Evolutionary conservation across 2,888 invertebrate genomes (phyloP), one percentile per base, ranked within the genome.

Genomic region (Cheilosia vulpina): DNA sequence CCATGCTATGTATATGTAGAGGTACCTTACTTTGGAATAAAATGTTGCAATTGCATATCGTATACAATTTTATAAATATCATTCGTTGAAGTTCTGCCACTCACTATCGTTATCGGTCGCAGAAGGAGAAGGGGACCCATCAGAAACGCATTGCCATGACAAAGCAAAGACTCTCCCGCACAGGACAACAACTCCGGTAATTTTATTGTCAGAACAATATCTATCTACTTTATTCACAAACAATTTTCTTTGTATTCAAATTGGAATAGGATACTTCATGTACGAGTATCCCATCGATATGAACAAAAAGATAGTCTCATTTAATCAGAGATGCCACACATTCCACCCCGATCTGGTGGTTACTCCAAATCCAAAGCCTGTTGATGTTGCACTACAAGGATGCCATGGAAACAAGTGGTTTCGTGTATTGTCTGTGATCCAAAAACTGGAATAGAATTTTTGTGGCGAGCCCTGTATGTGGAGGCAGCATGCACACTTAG

Each of bases 41-140:
- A 78, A 83, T 78, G 43, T 83, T 83, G 38, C 72, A 73, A 57
- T 78, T 78, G 68, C 57, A 17, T 55, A 75, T 68, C 31, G 75
- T 60, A 79, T 79, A 80, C 73, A 68, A 68, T 63, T 83, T 68
- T 68, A 72, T 63, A 55, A 78, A 31, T 52, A 53, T 15, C 17
- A 58, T 68, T 75, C 47, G 9, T 11, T 21, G 15, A 47, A 62
- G 65, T 73, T 47, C 60, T 73, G 60, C 60, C 73, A 62, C 52
- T 71, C 57, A 43, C 27, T 38, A 38, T 43, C 24, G 53, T 24
- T 62, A 57, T 34, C 24, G 17, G 24, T 57, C 55, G 21, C 15
- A 27, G 6, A 27, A n/a, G 13, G 31, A 58, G 24, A n/a, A 19
- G 34, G 41, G 41, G 57, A 38, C 50, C 57, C 50, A 57, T 57